Percentiles rank a stretch among this genome's conserved stretches.
These are phyloP conservation scores for Hirtodrosophila confusa DNA, from an alignment of 2,888 invertebrate genomes.

Conservation along the genomic window DNA sequence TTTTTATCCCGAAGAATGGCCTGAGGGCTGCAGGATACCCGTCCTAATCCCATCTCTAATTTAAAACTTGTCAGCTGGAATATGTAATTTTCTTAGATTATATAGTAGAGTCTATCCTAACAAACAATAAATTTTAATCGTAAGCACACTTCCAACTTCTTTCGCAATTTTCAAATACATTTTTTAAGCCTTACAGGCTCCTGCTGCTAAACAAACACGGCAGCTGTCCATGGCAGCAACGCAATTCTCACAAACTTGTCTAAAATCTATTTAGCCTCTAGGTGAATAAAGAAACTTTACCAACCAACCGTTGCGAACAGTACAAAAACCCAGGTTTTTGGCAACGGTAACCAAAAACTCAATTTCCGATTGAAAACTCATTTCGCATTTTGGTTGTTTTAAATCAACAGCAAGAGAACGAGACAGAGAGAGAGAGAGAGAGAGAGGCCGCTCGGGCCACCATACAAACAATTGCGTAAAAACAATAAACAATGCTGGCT, in stretches of 20 bases:
- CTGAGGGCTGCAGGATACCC: too few relatives aligned
- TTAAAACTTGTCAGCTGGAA: too few relatives aligned
- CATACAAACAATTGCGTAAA: conserved; percentile 75
- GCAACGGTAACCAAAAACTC: conserved; percentile 71
- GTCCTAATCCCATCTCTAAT: too few relatives aligned
- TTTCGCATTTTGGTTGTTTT: conserved; percentile 76
- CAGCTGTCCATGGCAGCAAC: conserved; percentile 13
- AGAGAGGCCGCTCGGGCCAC: conserved; percentile 56
- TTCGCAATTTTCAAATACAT: background rate
- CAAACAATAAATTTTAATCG: too few relatives aligned
- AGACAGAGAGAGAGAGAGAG: too few relatives aligned
- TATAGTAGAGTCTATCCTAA: too few relatives aligned
- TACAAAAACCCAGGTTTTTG: conserved; percentile 52
- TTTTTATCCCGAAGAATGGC: too few relatives aligned
- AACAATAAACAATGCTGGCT: conserved; percentile 71
- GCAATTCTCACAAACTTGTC: conserved; percentile 11
- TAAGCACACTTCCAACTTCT: too few relatives aligned
- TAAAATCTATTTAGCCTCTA: conserved; percentile 34
- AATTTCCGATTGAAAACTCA: conserved; percentile 77
- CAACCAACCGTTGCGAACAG: conserved; percentile 12
- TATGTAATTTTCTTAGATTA: too few relatives aligned
- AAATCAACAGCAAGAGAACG: conserved; percentile 67
- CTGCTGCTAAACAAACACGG: background rate
- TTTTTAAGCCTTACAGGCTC: conserved; percentile 14
- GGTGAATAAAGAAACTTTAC: conserved; percentile 31